Conservation (phyloP, 1,140 invertebrate genomes). For the Heliconius eleuchia region DNA sequence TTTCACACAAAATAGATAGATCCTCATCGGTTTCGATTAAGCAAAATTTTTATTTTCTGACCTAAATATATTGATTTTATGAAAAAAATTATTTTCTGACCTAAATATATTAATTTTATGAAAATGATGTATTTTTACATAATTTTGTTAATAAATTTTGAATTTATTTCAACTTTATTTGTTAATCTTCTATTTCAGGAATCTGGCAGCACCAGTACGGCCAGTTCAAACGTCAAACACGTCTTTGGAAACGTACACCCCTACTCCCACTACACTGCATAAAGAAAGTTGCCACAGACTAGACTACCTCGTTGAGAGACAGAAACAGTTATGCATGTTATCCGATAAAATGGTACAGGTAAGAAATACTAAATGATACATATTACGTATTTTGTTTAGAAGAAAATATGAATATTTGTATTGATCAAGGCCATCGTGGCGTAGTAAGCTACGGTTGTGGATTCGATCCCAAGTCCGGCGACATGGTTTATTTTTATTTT, state of each 20-base stretch:
- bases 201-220: constrained; percentile 54
- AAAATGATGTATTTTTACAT: no score
- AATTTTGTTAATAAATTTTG: background rate
- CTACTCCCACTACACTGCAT: constrained; percentile 51
- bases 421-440: no score
- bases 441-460: no score
- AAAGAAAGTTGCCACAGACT: constrained; percentile 83
- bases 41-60: no score
- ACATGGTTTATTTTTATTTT: no score
- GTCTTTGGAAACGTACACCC: constrained; percentile 55
- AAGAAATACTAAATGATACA: background rate
- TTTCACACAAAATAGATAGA: no score
- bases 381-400: background rate
- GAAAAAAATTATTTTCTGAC: no score
- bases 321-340: constrained; percentile 82
- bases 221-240: constrained; percentile 50
- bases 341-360: constrained; percentile 82
- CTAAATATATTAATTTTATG: no score
- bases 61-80: no score
- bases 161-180: background rate
- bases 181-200: constrained; percentile 54
- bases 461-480: no score
- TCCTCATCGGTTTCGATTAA: no score
- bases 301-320: constrained; percentile 81
- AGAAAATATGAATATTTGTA: no score